Conservation (phyloP, 2,797 vertebrate genomes). For the Cryptoblepharus egeriae region DNA sequence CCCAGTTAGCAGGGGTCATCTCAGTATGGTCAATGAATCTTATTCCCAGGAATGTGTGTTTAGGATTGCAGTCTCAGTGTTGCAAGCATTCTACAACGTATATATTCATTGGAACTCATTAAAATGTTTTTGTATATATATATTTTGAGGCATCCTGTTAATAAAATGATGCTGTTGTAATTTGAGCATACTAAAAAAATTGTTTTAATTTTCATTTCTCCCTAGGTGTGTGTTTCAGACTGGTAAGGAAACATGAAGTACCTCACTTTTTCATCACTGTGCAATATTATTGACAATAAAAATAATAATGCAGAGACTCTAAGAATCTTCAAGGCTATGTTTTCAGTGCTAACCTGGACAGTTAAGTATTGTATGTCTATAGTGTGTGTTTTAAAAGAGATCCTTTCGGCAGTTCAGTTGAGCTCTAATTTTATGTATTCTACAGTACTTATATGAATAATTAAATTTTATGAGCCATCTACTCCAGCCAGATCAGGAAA, state of each 20-base stretch:
- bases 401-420: not conserved
- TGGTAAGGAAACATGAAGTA: constrained; percentile 85
- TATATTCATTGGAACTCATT: too few species aligned
- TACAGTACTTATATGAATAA: not conserved
- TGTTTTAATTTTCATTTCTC: constrained; percentile 42
- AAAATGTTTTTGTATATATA: too few species aligned
- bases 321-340: not conserved
- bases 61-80: too few species aligned
- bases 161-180: not conserved
- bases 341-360: not conserved
- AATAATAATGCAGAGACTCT: constrained; percentile 38
- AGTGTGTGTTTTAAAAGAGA: not conserved
- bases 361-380: constrained; percentile 9
- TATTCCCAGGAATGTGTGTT: too few species aligned
- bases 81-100: too few species aligned
- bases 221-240: constrained; percentile 92
- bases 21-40: too few species aligned
- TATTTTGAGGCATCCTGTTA: too few species aligned
- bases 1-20: too few species aligned
- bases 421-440: constrained; percentile 29
- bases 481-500: not conserved
- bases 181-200: constrained; percentile 6
- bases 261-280: constrained; percentile 10
- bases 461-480: not conserved
- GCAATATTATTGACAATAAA: constrained; percentile 62